Evolutionary conservation across 2,113 vertebrate species (phyloP).

Genomic region (Nesogale talazaci): DNA sequence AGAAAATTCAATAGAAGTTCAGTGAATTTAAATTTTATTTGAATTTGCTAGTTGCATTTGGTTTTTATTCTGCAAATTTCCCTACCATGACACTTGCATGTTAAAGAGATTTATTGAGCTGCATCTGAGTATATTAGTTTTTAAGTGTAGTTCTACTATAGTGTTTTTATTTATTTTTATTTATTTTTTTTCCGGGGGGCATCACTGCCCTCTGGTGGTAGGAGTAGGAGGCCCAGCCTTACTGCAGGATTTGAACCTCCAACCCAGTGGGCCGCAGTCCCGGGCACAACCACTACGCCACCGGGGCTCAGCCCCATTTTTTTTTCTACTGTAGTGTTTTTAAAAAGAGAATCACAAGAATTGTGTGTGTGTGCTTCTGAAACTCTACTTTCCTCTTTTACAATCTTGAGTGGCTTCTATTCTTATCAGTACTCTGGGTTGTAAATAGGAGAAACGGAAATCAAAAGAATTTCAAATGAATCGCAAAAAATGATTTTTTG

Average conservation of each 20-base stretch:
- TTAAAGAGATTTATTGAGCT: conserved; percentile 24
- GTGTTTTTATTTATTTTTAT: not conserved
- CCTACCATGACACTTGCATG: not conserved
- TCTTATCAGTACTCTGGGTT: not conserved
- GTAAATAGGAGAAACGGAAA: not conserved
- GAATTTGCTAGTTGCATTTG: not conserved
- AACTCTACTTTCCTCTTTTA: not conserved
- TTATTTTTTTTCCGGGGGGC: no score
- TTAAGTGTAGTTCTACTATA: not conserved
- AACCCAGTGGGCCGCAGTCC: no score
- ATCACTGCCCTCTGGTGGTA: no score
- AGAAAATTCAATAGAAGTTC: not conserved
- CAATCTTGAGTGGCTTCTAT: not conserved
- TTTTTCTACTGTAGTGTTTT: not conserved
- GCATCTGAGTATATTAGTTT: conserved; percentile 3
- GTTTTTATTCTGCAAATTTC: conserved; percentile 6
- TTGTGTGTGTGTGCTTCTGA: not conserved
- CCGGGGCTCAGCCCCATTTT: no score
- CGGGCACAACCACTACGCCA: no score
- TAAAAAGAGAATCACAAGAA: not conserved
- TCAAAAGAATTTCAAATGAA: not conserved
- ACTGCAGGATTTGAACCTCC: no score
- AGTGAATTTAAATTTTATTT: conserved; percentile 40
- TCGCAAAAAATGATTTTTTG: not conserved
- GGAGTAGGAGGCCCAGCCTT: no score